phyloP scores from a whole-genome alignment of 2,888 invertebrate genomes.

The Synanthedon myopaeformis region DNA sequence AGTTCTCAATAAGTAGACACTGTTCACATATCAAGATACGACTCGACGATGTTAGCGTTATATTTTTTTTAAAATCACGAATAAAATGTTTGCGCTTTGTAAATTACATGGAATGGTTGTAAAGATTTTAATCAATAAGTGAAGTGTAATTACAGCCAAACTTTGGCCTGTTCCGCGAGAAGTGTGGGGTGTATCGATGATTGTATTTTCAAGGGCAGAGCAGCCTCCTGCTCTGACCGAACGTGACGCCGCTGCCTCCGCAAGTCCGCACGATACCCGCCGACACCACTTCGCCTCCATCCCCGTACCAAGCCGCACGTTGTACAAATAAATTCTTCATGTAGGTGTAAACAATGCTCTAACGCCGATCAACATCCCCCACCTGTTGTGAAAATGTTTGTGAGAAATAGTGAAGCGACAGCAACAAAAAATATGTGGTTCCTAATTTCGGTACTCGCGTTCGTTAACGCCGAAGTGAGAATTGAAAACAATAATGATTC shows the following conservation, averaged over 20 bases:
- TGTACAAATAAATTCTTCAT: slow-evolving; percentile 2
- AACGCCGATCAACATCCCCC: slow-evolving; percentile 36
- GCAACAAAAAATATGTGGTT: slow-evolving; percentile 34
- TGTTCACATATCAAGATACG: slow-evolving; percentile 4
- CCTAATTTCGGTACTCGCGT: slow-evolving; percentile 25
- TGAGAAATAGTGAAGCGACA: slow-evolving; percentile 8
- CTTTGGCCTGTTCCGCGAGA: slow-evolving; percentile 6
- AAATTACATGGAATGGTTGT: no score
- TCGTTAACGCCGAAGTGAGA: slow-evolving; percentile 18
- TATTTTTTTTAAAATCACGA: no score
- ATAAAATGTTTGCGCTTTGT: no score
- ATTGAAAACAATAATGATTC: slow-evolving; percentile 13
- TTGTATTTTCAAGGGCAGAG: slow-evolving; percentile 39
- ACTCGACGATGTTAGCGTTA: no score
- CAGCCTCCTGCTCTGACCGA: slow-evolving; percentile 41
- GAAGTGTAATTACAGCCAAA: background rate
- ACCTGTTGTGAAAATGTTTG: slow-evolving; percentile 37
- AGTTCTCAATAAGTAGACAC: background rate
- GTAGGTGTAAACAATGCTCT: slow-evolving; percentile 36
- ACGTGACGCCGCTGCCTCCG: slow-evolving; percentile 23
- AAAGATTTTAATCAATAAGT: background rate
- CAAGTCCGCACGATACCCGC: background rate
- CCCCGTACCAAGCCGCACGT: slow-evolving; percentile 7
- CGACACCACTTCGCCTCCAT: slow-evolving; percentile 1
- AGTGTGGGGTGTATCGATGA: slow-evolving; percentile 10